Percentiles rank a stretch among this genome's conserved stretches.
These are phyloP conservation scores for Mycteria americana DNA, from an alignment of 2,797 vertebrate species.

Conservation along the genomic window DNA sequence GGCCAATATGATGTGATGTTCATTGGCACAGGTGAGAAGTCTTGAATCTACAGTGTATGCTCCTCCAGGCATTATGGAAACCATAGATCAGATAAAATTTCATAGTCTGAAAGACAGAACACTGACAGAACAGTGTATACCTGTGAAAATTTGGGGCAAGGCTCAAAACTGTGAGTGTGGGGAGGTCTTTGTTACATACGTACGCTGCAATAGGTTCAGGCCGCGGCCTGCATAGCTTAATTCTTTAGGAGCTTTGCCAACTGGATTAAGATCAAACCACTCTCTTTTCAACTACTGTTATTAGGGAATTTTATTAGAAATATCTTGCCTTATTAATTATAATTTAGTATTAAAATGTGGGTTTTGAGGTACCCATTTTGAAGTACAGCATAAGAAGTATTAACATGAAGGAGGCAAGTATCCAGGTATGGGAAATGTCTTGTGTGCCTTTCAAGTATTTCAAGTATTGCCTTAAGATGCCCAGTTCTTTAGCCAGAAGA, in stretches of 20 bases:
- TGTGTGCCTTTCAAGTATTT: constrained; percentile 1
- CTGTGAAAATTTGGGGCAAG: not conserved
- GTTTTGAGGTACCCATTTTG: constrained; percentile 6
- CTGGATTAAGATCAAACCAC: constrained; percentile 27
- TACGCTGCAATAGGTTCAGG: not conserved
- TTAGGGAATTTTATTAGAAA: constrained; percentile 33
- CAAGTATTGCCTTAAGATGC: not conserved
- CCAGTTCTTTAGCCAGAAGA: not conserved
- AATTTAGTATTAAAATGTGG: constrained; percentile 25
- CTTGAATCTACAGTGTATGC: not conserved
- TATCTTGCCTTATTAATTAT: constrained; percentile 13
- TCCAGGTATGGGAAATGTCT: not conserved
- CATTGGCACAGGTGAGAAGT: constrained; percentile 91
- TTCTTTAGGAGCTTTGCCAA: not conserved
- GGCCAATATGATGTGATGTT: constrained; percentile 99
- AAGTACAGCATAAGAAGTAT: not conserved
- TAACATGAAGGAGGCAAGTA: not conserved
- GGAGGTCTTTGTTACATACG: not conserved
- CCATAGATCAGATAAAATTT: not conserved
- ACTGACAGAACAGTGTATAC: not conserved
- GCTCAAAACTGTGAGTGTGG: not conserved
- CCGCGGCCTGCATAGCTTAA: not conserved
- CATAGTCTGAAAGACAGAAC: not conserved
- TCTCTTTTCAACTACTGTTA: constrained; percentile 16
- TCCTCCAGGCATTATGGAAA: not conserved